phyloP scores from a whole-genome alignment of 2,797 vertebrate genomes.

The Squalus acanthias region DNA sequence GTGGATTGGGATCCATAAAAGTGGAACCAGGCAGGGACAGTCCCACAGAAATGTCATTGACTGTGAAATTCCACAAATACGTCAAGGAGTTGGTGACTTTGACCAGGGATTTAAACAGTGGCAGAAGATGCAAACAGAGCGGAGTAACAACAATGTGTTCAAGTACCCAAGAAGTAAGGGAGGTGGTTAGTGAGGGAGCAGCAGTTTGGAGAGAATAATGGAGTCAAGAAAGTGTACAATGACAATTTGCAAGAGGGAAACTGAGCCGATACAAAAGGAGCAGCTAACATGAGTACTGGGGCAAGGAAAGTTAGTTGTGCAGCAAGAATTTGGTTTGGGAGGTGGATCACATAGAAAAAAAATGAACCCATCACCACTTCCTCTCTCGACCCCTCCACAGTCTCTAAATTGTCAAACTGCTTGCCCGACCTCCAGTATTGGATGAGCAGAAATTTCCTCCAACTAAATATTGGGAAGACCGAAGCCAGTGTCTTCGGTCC shows the following conservation, averaged over 20 bases:
- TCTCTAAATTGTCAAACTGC: too few species aligned
- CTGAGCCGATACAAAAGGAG: not conserved
- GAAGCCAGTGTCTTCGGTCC: too few species aligned
- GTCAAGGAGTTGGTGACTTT: not conserved
- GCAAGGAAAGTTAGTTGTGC: not conserved
- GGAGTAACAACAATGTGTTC: not conserved
- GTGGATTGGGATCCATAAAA: not conserved
- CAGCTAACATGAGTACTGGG: not conserved
- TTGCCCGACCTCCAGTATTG: too few species aligned
- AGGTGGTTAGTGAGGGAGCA: too few species aligned
- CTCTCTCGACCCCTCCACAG: too few species aligned
- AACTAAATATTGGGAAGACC: too few species aligned
- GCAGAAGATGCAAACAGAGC: not conserved
- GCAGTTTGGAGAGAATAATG: not conserved
- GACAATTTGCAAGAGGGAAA: not conserved
- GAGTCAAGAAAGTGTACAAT: not conserved
- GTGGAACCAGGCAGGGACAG: not conserved
- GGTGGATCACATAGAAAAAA: not conserved
- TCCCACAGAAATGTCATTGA: not conserved
- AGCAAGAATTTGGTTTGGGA: not conserved
- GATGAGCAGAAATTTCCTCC: too few species aligned
- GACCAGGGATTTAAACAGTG: not conserved
- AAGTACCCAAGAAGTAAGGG: not conserved
- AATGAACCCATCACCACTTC: not conserved
- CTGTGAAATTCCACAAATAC: not conserved